Conservation (phyloP, 2,113 vertebrate species). For the Ammodramus savannarum region DNA sequence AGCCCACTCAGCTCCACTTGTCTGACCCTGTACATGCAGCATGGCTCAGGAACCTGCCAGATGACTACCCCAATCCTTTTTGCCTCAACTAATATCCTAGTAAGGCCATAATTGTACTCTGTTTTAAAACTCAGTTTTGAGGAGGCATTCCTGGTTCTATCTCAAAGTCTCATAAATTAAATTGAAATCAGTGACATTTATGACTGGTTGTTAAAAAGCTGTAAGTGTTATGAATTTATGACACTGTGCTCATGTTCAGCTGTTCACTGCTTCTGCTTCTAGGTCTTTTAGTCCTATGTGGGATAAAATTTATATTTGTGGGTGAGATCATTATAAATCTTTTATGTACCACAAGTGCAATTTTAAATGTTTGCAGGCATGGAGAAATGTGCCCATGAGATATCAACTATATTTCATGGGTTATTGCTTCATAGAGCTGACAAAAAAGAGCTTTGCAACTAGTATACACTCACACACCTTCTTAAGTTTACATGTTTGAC, state of each 20-base stretch:
- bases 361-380: conserved; percentile 72
- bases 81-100: neutral
- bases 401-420: conserved; percentile 53
- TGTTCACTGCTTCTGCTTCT: conserved; percentile 65
- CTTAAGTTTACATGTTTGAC: conserved; percentile 41
- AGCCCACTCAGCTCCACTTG: neutral
- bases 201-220: conserved; percentile 67
- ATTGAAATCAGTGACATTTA: conserved; percentile 69
- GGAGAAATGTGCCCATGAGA: conserved; percentile 65
- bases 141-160: conserved; percentile 45
- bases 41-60: neutral
- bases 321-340: conserved; percentile 75
- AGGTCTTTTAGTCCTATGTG: conserved; percentile 52
- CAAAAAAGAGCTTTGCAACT: conserved; percentile 45
- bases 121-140: conserved; percentile 47
- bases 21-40: neutral
- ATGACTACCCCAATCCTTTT: neutral
- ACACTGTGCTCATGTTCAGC: conserved; percentile 58
- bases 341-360: conserved; percentile 70
- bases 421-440: conserved; percentile 50
- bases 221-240: conserved; percentile 71
- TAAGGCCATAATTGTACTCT: neutral
- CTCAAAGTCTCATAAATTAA: conserved; percentile 68
- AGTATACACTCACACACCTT: conserved; percentile 11
- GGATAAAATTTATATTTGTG: conserved; percentile 72